Percentiles rank a stretch among this genome's conserved stretches.
Evolutionary conservation across 1,140 invertebrate genomes (phyloP).

Genomic region (Holcopasites calliopsidis): DNA sequence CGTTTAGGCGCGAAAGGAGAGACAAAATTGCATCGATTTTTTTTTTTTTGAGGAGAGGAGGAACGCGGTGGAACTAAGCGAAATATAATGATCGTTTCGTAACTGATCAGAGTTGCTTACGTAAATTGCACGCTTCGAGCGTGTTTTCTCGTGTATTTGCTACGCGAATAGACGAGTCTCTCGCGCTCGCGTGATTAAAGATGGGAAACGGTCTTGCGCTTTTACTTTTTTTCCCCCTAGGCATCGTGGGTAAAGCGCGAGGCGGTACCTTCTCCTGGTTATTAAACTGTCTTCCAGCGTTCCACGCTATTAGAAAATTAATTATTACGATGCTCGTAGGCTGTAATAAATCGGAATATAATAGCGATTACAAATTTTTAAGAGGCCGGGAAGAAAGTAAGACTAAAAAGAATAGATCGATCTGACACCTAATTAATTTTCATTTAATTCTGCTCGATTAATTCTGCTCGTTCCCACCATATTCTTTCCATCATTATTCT

Average conservation of each 20-base stretch:
- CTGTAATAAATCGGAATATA: background rate
- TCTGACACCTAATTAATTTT: background rate
- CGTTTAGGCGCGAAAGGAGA: background rate
- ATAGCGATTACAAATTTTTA: too few relatives aligned
- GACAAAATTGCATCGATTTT: background rate
- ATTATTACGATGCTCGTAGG: too few relatives aligned
- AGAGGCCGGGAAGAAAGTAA: too few relatives aligned
- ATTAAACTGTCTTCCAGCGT: too few relatives aligned
- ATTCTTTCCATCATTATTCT: background rate
- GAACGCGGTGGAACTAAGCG: conserved; percentile 9
- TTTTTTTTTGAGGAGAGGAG: too few relatives aligned
- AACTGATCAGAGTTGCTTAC: background rate
- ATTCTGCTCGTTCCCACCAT: background rate
- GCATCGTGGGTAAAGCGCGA: too few relatives aligned
- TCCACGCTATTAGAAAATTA: too few relatives aligned
- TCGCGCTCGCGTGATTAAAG: too few relatives aligned
- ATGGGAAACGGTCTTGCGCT: conserved; percentile 9
- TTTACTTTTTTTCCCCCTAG: background rate
- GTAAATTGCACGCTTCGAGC: conserved; percentile 20
- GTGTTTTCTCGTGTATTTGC: background rate
- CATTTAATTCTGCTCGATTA: background rate
- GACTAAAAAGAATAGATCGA: background rate
- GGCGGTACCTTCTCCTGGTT: too few relatives aligned
- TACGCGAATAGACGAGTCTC: too few relatives aligned
- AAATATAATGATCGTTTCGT: conserved; percentile 25